phyloP scores from a whole-genome alignment of 1,140 invertebrate genomes.

The Hirudo medicinalis region DNA sequence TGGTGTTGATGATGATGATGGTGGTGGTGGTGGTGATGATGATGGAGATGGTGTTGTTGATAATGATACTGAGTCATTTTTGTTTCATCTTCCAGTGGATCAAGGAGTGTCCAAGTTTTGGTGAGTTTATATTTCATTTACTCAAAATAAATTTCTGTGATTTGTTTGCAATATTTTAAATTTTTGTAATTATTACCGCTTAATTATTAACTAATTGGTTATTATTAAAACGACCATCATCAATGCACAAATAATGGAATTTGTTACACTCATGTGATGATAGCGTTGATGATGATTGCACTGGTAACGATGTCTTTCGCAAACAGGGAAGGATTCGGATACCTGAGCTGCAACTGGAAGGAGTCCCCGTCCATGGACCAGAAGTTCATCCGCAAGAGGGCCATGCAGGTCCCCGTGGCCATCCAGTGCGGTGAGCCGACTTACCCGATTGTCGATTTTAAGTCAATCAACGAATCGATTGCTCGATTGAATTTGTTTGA shows the following conservation, averaged over 20 bases:
- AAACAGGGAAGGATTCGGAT: constrained; percentile 39
- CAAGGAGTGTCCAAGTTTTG: constrained; percentile 6
- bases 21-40: not conserved
- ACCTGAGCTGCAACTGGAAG: constrained; percentile 37
- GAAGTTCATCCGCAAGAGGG: constrained; percentile 36
- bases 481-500: too few species aligned
- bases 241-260: too few species aligned
- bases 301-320: not conserved
- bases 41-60: not conserved
- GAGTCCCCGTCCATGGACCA: constrained; percentile 35
- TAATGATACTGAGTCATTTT: constrained; percentile 1
- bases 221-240: too few species aligned
- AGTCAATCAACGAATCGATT: too few species aligned
- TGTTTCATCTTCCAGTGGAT: not conserved
- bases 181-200: too few species aligned
- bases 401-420: constrained; percentile 37
- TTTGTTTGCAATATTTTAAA: too few species aligned
- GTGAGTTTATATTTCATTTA: too few species aligned
- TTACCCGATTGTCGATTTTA: too few species aligned
- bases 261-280: too few species aligned
- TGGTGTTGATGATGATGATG: not conserved
- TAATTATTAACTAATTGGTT: too few species aligned
- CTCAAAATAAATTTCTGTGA: too few species aligned
- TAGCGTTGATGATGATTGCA: too few species aligned
- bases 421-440: constrained; percentile 38